These are phyloP conservation scores for Drosophila rellima DNA, from an alignment of 2,888 invertebrate genomes.

Conservation along the genomic window DNA sequence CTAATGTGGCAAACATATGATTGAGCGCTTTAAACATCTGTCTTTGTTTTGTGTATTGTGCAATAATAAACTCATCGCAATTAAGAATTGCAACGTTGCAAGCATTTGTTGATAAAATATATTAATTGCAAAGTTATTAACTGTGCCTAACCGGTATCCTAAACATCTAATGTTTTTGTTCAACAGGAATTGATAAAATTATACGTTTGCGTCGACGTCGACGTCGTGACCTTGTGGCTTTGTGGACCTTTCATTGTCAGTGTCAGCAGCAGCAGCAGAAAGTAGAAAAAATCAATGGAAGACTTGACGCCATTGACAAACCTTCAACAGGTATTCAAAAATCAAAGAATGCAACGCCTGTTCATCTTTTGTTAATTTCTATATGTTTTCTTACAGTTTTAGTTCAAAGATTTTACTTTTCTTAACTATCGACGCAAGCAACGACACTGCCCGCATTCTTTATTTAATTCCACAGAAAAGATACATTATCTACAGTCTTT, in stretches of 20 bases:
- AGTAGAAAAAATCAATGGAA: slow-evolving; percentile 76
- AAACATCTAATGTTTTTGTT: slow-evolving; percentile 23
- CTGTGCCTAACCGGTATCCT: not conserved
- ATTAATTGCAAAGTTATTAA: slow-evolving; percentile 13
- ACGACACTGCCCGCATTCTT: slow-evolving; percentile 33
- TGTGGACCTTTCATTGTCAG: slow-evolving; percentile 61
- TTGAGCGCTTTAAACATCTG: not conserved
- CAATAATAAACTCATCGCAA: slow-evolving; percentile 28
- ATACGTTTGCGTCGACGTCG: slow-evolving; percentile 43
- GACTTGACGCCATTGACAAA: slow-evolving; percentile 77
- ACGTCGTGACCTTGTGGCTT: slow-evolving; percentile 68
- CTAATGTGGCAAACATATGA: not conserved
- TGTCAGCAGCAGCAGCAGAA: slow-evolving; percentile 35
- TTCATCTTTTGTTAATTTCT: slow-evolving; percentile 32
- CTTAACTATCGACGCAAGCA: slow-evolving; percentile 38
- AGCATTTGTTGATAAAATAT: not conserved
- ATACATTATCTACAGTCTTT: slow-evolving; percentile 39
- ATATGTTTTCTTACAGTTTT: slow-evolving; percentile 54
- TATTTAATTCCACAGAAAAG: slow-evolving; percentile 14
- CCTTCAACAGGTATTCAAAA: slow-evolving; percentile 75
- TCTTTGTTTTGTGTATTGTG: slow-evolving; percentile 39
- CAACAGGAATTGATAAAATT: slow-evolving; percentile 32
- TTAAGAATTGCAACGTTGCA: slow-evolving; percentile 6
- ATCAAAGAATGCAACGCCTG: not conserved
- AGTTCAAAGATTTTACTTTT: slow-evolving; percentile 50